Percentiles rank a stretch among this genome's conserved stretches.
phyloP scores from a whole-genome alignment of 2,888 invertebrate species.

The Tribolium freemani region DNA sequence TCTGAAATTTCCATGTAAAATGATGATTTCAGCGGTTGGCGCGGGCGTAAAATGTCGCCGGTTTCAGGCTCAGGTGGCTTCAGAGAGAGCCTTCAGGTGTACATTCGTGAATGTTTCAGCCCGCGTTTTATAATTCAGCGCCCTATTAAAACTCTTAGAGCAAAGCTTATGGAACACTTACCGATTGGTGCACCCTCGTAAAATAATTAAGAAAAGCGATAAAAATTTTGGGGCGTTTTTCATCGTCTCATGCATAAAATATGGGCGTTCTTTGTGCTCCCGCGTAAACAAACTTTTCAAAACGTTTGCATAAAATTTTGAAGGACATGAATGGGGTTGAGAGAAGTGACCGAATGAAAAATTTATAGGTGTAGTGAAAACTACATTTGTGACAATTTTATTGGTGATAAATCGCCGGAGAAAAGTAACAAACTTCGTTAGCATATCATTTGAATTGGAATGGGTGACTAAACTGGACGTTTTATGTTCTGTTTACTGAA shows the following conservation, averaged over 20 bases:
- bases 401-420: slow-evolving; percentile 12
- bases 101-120: slow-evolving; percentile 5
- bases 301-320: not conserved
- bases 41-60: not conserved
- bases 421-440: slow-evolving; percentile 28
- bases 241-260: slow-evolving; percentile 18
- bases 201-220: not conserved
- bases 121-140: not conserved
- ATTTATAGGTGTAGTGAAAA: slow-evolving; percentile 23
- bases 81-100: not conserved
- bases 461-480: slow-evolving; percentile 4
- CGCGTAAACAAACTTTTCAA: slow-evolving; percentile 19
- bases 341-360: slow-evolving; percentile 24
- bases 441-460: slow-evolving; percentile 28
- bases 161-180: not conserved
- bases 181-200: not conserved
- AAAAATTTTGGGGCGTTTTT: not conserved
- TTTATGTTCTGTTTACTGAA: slow-evolving; percentile 17
- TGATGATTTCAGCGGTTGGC: slow-evolving; percentile 29
- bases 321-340: slow-evolving; percentile 6
- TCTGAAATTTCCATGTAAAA: not conserved
- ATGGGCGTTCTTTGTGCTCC: not conserved
- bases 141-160: slow-evolving; percentile 3
- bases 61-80: slow-evolving; percentile 2
- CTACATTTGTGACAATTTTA: slow-evolving; percentile 19